Evolutionary conservation across 2,888 invertebrate genomes (phyloP), one percentile per base, ranked within the genome.

Genomic region (Lamproptera curius): DNA sequence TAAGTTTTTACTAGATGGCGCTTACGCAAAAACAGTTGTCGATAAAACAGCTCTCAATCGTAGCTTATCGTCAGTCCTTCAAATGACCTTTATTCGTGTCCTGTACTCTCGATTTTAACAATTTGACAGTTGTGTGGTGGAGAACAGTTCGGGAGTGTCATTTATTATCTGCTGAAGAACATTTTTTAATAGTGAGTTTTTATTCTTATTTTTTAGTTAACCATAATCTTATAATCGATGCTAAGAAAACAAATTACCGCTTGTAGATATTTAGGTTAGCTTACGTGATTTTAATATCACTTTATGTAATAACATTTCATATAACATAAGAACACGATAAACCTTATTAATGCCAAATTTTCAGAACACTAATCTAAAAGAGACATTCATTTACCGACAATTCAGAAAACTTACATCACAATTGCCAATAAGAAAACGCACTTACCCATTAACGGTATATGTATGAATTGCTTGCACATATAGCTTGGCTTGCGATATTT

Each of bases 41-140:
- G 52, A 46, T 46, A 50, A 55, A 55, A 16, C 47, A 39, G 44
- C 38, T 40, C 50, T 42, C 40, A 46, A 42, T 56, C 53, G 44
- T 55, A 62, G 36, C 13, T 65, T 75, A 71, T 77, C 75, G 74
- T 55, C 61, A 73, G 82, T 74, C 87, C 87, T 87, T 86, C 87
- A 86, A 81, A 82, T 78, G 86, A 87, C 87, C 87, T 87, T 78
- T 83, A 50, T 52, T 63, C 68, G 67, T 79, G 77, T 76, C 78
- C 78, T 74, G 31, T 31, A 73, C 73, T 65, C 61, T 57, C 67
- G 67, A 68, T 66, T 31, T 67, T 63, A 52, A 52, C 63, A 67
- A 61, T 73, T 78, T 82, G 79, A 78, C 79, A 81, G 79, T 76
- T 72, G 71, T 72, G 71, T 72, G 70, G 62, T 63, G 58, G 58